Base-by-base conservation (phyloP, 2,888 invertebrate species). In the Neelides folsomi region DNA sequence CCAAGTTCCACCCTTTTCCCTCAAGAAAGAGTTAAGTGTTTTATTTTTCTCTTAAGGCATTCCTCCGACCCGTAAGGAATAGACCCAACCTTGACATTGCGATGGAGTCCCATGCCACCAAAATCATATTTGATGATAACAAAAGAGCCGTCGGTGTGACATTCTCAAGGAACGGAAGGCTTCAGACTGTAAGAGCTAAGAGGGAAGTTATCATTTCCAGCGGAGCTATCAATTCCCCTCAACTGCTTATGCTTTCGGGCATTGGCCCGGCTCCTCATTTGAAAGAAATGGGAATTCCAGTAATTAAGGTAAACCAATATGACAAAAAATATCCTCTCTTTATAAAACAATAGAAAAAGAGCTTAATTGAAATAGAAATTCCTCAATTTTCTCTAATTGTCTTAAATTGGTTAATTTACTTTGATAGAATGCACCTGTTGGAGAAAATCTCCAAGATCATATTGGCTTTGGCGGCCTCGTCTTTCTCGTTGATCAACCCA, bases 171-270 rank as follows among this genome's bases (percentile, higher is more conserved):
- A 75, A 79, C 13, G 72, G 72, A 16, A 68, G 69, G 7, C 75
- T 75, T 15, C 78, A 78, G 65, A 75, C 76, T 0, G 80, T 80
- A 0, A 75, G 77, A 58, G 87, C 88, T 0, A 77, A 76, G 54
- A 78, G 81, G 64, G 88, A 88, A 71, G 84, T 93, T 0, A 86
- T 93, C 55, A 68, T 92, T 12, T 79, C 86, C 1, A 89, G 86
- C 0, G 97, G 97, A 0, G 82, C 95, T 0, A 82, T 98, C 55
- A 92, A 82, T 60, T 80, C 86, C 0, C 58, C 58, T 19, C 95
- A 97, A 66, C 69, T 97, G 9, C 75, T 98, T 52, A 84, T 95
- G 86, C 73, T 97, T 40, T 86, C 88, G 1, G 97, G 97, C 0
- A 73, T 95, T 2, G 90, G 90, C 1, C 85, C 86, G 0, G 76